A percentile compares a stretch with the other conserved stretches of the same genome.
Evolutionary conservation across 1,140 invertebrate genomes (phyloP).

Genomic region (Eriosoma lanigerum): DNA sequence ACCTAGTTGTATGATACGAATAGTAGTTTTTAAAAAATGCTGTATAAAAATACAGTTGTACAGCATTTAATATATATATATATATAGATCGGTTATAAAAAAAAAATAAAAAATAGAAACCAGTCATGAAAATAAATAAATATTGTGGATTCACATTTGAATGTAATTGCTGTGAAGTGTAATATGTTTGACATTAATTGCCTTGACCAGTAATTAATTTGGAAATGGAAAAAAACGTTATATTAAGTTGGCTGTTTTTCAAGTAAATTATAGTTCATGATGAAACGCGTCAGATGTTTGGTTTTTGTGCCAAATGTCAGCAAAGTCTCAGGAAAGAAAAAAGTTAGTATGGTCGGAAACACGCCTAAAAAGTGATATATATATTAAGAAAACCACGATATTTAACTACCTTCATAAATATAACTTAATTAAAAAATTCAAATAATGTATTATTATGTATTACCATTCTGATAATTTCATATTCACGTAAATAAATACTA

Average conservation of each 20-base stretch:
- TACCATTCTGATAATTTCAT: background rate
- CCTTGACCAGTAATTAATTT: conserved; percentile 50
- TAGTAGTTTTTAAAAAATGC: background rate
- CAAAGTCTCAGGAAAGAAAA: conserved; percentile 15
- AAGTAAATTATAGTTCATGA: conserved; percentile 44
- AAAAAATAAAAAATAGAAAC: background rate
- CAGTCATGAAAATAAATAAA: conserved; percentile 31
- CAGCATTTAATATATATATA: background rate
- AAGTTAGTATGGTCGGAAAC: background rate
- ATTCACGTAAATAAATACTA: background rate
- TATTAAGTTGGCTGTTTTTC: conserved; percentile 42
- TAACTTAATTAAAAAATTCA: background rate
- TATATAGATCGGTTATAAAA: background rate
- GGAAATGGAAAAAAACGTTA: conserved; percentile 34
- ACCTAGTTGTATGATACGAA: too few species aligned
- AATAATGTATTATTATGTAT: background rate
- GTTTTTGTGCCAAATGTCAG: conserved; percentile 34
- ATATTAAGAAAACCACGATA: background rate
- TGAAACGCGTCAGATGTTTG: conserved; percentile 26
- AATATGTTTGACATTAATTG: conserved; percentile 49
- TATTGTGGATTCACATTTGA: conserved; percentile 4
- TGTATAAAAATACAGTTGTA: background rate
- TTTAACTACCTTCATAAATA: background rate
- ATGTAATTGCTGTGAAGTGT: conserved; percentile 31
- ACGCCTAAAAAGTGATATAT: background rate